Conservation (phyloP, 2,888 invertebrate species). For the Ernsta delagoae region DNA sequence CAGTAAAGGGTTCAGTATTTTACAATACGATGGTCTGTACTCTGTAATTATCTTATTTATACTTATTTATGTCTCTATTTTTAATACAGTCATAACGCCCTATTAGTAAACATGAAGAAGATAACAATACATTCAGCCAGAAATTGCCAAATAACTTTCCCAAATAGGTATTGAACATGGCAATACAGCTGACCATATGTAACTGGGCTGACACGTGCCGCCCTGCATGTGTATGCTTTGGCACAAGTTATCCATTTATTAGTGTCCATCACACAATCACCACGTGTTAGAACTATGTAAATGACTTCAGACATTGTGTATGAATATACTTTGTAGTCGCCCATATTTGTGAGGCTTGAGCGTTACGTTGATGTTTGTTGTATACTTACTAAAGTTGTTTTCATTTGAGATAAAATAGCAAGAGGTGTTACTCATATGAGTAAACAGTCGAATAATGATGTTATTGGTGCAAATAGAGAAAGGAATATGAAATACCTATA, state of each 20-base stretch:
- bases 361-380: too few relatives aligned
- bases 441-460: neutral
- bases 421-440: neutral
- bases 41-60: too few relatives aligned
- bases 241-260: slow-evolving; percentile 57
- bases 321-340: too few relatives aligned
- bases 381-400: neutral
- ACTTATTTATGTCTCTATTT: too few relatives aligned
- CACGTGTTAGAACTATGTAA: slow-evolving; percentile 46
- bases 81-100: too few relatives aligned
- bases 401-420: neutral
- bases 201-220: slow-evolving; percentile 22
- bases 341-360: too few relatives aligned
- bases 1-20: too few relatives aligned
- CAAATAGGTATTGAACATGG: slow-evolving; percentile 5
- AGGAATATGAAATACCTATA: too few relatives aligned
- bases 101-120: neutral
- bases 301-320: slow-evolving; percentile 18
- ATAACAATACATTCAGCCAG: too few relatives aligned
- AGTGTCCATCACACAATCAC: slow-evolving; percentile 51
- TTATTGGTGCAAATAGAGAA: too few relatives aligned
- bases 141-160: neutral
- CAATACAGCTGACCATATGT: slow-evolving; percentile 17
- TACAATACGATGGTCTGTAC: too few relatives aligned
- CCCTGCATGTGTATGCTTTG: slow-evolving; percentile 50